Evolutionary conservation across 2,797 vertebrate genomes (phyloP).

Genomic region (Microcaecilia unicolor): DNA sequence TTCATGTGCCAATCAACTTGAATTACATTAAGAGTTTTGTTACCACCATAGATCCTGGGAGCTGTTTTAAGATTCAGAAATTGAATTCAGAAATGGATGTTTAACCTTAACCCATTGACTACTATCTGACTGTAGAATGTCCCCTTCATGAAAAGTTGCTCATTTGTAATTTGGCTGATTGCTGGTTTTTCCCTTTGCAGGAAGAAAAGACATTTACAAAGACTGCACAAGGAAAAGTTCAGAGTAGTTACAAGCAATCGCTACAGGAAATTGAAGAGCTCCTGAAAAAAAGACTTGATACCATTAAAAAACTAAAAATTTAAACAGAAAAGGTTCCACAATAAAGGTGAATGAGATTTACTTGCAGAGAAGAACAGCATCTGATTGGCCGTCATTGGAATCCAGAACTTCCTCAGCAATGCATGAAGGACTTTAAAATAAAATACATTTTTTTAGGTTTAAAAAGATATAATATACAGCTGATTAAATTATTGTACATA

Average conservation of each 20-base stretch:
- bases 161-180: background rate
- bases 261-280: conserved; percentile 88
- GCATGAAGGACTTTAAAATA: conserved; percentile 74
- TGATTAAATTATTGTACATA: conserved; percentile 94
- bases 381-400: conserved; percentile 48
- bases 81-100: too few relatives aligned
- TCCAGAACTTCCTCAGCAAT: conserved; percentile 66
- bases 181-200: conserved; percentile 43
- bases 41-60: too few relatives aligned
- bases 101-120: too few relatives aligned
- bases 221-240: conserved; percentile 84
- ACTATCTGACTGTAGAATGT: too few relatives aligned
- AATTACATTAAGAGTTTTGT: too few relatives aligned
- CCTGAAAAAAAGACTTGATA: conserved; percentile 86
- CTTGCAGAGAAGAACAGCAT: conserved; percentile 37
- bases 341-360: conserved; percentile 23
- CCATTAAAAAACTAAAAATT: conserved; percentile 87
- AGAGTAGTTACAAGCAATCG: conserved; percentile 89
- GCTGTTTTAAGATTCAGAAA: too few relatives aligned
- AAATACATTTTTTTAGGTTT: conserved; percentile 64
- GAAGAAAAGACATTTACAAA: conserved; percentile 78
- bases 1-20: too few relatives aligned
- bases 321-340: conserved; percentile 33
- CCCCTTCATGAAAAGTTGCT: too few relatives aligned
- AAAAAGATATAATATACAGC: conserved; percentile 56